Base-by-base conservation (phyloP, 2,113 vertebrate species). In the Malurus alboscapulatus region DNA sequence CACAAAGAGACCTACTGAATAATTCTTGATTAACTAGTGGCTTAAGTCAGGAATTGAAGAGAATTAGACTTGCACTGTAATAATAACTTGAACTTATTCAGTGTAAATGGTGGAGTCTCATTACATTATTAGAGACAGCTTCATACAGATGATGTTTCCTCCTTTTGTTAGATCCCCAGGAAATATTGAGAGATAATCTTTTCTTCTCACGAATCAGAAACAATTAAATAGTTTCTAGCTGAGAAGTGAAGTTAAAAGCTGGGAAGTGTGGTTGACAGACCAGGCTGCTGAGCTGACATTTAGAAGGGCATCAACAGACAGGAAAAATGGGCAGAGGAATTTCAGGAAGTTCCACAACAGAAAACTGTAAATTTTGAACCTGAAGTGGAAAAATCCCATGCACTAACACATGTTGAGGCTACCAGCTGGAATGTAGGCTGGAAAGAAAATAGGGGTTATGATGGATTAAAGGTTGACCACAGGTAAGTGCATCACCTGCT, bases 351-450 rank as follows among this genome's bases (percentile, higher is more conserved):
- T 54, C 27, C 38, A 47, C 17, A 77, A 54, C 8, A 78, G 26
- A 18, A 61, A 85, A 36, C 4, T 8, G 29, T 53, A 88, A 85
- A 69, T 44, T 36, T 30, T 69, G 29, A 91, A 67, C 21, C 34
- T 75, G 20, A 25, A 27, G 17, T 82, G 7, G 5, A 61, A 88
- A 58, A 67, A 65, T 26, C 20, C 36, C 17, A 69, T 38, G 6
- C 29, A 92, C 16, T 13, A 48, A n/a, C 0, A 6, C 1, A 0
- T 21, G 15, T 4, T 57, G 8, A 16, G 29, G 15, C 7, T 44
- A 65, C 7, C 16, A 84, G 12, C 26, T 72, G 16, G 11, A 63
- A 82, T 55, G 17, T 2, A 59, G 54, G 24, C 74, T 51, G 77
- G 32, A 3, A 74, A 30, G 29, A 25, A 66, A 61, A 77, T 4